Conservation (phyloP, 1,140 invertebrate species). For the Aplysia californica region DNA sequence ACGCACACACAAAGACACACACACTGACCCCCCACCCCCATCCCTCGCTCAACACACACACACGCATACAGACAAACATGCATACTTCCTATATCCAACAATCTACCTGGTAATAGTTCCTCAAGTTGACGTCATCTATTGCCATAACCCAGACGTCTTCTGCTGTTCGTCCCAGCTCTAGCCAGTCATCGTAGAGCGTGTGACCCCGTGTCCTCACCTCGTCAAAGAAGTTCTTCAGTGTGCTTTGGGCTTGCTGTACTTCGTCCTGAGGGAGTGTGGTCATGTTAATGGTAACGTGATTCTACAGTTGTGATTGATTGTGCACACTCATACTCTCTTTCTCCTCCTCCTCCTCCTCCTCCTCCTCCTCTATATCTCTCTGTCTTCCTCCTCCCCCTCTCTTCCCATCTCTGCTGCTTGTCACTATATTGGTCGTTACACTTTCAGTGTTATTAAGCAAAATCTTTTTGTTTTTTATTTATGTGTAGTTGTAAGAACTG, state of each 20-base stretch:
- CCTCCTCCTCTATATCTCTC: not conserved
- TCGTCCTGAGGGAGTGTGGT: not conserved
- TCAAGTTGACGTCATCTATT: not conserved
- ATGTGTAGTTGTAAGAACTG: too few relatives aligned
- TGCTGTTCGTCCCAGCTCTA: not conserved
- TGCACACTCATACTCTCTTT: not conserved
- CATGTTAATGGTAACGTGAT: not conserved
- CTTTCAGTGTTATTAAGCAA: too few relatives aligned
- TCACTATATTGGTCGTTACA: too few relatives aligned
- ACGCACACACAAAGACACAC: too few relatives aligned
- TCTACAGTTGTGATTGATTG: not conserved
- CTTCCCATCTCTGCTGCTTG: too few relatives aligned
- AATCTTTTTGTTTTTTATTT: too few relatives aligned
- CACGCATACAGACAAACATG: too few relatives aligned
- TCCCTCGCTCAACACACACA: too few relatives aligned
- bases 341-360: not conserved
- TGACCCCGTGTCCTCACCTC: slow-evolving; percentile 1
- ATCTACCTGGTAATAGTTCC: not conserved
- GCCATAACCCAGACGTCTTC: not conserved
- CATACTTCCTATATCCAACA: too few relatives aligned
- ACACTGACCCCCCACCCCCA: too few relatives aligned
- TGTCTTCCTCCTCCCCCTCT: not conserved
- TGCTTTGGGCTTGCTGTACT: too few relatives aligned
- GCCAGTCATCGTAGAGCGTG: not conserved
- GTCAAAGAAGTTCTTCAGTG: not conserved